phyloP scores from a whole-genome alignment of 2,113 vertebrate genomes.

The Ariopsis seemanni region DNA sequence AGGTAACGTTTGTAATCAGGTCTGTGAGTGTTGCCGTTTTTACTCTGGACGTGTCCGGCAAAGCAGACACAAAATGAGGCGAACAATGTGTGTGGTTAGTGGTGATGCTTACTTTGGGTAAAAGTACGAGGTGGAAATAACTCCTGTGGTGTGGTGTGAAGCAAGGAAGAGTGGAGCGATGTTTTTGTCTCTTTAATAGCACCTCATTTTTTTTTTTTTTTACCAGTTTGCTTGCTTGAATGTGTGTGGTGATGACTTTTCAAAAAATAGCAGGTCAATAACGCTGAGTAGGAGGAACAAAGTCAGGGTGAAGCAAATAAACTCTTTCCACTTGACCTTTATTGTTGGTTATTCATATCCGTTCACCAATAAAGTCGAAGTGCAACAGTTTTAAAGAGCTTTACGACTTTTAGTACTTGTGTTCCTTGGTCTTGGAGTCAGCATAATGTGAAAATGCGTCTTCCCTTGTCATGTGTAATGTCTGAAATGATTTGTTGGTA shows the following conservation, averaged over 20 bases:
- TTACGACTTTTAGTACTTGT: background rate
- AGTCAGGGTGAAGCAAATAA: constrained; percentile 22
- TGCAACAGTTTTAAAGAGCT: background rate
- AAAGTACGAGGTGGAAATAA: constrained; percentile 31
- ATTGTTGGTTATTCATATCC: constrained; percentile 21
- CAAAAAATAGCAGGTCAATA: constrained; percentile 28
- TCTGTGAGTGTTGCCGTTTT: constrained; percentile 26
- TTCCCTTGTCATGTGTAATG: background rate
- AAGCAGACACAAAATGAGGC: constrained; percentile 11
- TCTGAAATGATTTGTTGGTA: background rate
- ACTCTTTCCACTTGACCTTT: background rate
- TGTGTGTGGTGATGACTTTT: constrained; percentile 29
- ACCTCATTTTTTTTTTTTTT: constrained; percentile 21
- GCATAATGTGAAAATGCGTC: background rate
- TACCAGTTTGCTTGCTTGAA: constrained; percentile 21
- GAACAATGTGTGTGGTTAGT: constrained; percentile 30
- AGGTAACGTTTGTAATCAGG: constrained; percentile 36
- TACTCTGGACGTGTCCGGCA: constrained; percentile 19
- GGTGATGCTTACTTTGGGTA: constrained; percentile 27
- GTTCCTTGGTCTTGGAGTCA: background rate
- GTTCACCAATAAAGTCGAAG: constrained; percentile 4
- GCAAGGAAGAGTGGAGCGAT: constrained; percentile 4
- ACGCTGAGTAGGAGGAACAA: constrained; percentile 19
- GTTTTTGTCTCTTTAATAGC: constrained; percentile 39
- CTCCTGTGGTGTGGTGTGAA: constrained; percentile 19